These are phyloP conservation scores for Tautogolabrus adspersus DNA, from an alignment of 2,113 vertebrate genomes.

Conservation along the genomic window DNA sequence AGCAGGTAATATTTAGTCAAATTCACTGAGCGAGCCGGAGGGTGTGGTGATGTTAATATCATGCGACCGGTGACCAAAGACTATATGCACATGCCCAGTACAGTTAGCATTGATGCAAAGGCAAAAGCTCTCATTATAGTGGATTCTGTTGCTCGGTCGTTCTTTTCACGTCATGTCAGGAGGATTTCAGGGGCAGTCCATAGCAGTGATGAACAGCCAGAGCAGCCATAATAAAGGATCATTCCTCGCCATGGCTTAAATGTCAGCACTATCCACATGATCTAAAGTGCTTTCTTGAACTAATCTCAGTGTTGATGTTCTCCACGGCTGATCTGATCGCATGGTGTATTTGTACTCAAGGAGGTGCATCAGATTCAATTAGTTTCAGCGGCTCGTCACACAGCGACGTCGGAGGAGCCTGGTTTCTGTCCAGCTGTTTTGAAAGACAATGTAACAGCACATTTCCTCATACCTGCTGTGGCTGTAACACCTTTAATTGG, in stretches of 20 bases:
- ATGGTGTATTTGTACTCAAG: slow-evolving; percentile 39
- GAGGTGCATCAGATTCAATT: slow-evolving; percentile 46
- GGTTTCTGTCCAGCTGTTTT: slow-evolving; percentile 11
- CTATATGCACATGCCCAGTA: too few relatives aligned
- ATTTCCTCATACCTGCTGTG: slow-evolving; percentile 40
- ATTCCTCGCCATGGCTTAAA: slow-evolving; percentile 34
- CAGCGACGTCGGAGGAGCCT: slow-evolving; percentile 10
- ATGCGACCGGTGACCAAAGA: too few relatives aligned
- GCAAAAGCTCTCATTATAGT: too few relatives aligned
- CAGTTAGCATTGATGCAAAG: too few relatives aligned
- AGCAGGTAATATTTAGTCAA: too few relatives aligned
- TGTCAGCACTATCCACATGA: slow-evolving; percentile 10
- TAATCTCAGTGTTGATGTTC: slow-evolving; percentile 26
- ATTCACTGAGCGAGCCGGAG: too few relatives aligned
- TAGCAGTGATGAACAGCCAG: slow-evolving; percentile 22
- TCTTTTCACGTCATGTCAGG: too few relatives aligned
- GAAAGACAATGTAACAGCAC: not conserved
- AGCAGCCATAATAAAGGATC: slow-evolving; percentile 11
- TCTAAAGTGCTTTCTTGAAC: slow-evolving; percentile 51
- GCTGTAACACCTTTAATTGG: slow-evolving; percentile 3
- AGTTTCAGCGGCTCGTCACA: slow-evolving; percentile 35
- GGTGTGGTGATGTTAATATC: too few relatives aligned
- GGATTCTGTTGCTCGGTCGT: too few relatives aligned
- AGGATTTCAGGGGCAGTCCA: too few relatives aligned
- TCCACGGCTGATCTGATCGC: slow-evolving; percentile 44